phyloP scores from a whole-genome alignment of 2,888 invertebrate species.

The Stenodera caucasica region DNA sequence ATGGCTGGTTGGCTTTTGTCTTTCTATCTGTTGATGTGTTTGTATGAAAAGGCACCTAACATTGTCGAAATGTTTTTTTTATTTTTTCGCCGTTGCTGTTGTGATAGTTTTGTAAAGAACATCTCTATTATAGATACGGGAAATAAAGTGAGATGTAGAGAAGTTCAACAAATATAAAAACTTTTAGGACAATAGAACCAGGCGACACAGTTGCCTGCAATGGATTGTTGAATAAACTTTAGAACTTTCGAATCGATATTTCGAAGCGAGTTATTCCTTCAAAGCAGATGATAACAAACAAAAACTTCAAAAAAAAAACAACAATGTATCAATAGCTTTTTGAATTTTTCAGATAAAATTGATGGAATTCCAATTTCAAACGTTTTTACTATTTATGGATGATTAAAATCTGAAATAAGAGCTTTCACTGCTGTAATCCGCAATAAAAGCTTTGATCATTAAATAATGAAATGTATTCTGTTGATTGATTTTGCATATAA shows the following conservation, averaged over 20 bases:
- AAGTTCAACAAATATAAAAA: not conserved
- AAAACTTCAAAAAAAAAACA: not conserved
- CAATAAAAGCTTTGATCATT: not conserved
- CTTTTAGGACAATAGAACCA: not conserved
- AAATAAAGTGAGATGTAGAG: not conserved
- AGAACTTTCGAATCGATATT: not conserved
- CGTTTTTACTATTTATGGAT: not conserved
- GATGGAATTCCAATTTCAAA: not conserved
- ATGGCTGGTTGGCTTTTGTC: not conserved
- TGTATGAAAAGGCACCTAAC: not conserved
- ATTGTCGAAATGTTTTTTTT: not conserved
- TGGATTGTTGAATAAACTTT: constrained; percentile 3
- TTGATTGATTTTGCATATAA: not conserved
- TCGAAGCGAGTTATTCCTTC: too few relatives aligned
- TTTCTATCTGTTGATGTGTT: not conserved
- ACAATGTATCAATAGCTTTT: not conserved
- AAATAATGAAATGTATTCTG: not conserved
- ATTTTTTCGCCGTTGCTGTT: not conserved
- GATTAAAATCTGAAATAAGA: not conserved
- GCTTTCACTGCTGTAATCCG: not conserved
- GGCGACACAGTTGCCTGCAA: not conserved
- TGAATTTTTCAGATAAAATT: not conserved
- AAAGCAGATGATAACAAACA: not conserved
- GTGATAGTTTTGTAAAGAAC: not conserved
- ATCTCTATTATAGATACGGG: not conserved